Evolutionary conservation across 2,888 invertebrate genomes (phyloP), one percentile per base, ranked within the genome.

Genomic region (Zootermopsis nevadensis): DNA sequence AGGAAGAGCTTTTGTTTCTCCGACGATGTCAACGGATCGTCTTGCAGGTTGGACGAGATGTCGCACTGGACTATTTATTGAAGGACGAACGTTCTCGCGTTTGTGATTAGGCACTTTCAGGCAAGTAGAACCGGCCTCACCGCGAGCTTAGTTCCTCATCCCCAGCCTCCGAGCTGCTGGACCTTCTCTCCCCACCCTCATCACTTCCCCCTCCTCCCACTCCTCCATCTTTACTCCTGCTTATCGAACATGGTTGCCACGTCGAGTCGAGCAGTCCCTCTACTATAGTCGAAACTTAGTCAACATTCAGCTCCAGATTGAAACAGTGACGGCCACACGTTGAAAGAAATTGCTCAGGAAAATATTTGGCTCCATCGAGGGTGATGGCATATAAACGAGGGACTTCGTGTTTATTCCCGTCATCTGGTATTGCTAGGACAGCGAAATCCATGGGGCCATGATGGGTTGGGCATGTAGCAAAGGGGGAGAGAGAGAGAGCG

Each of bases 221-320:
- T 80, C 27, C 83, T 22, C 69, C 81, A 67, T 81, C 83, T 69
- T 83, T 80, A 69, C 81, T 67, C 80, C 69, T 66, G 76, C 79
- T 81, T 82, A 81, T 81, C 83, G 77, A 77, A 66, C 82, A 76
- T 42, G 42, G 83, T 83, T 83, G 83, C 83, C 83, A 69, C 81
- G 76, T 72, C 60, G 48, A 72, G 24, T 30, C 72, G 60, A 33
- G 31, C 24, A 55, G 27, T 60, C 80, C 55, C 60, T 22, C 42
- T 38, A 31, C 79, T 79, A 79, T 60, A 79, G 12, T 53, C 77
- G n/a, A 77, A 53, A 60, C 60, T 48, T 30, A 76, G 35, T 27
- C 76, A n/a, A 76, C 79, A 66, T 15, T 66, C 74, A 74, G 24
- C 38, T 35, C 31, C 2, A 69, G 35, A 30, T 35, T 38, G 60